These are phyloP conservation scores for Anolis apletophallus DNA, from an alignment of 2,797 vertebrate species.

Conservation along the genomic window DNA sequence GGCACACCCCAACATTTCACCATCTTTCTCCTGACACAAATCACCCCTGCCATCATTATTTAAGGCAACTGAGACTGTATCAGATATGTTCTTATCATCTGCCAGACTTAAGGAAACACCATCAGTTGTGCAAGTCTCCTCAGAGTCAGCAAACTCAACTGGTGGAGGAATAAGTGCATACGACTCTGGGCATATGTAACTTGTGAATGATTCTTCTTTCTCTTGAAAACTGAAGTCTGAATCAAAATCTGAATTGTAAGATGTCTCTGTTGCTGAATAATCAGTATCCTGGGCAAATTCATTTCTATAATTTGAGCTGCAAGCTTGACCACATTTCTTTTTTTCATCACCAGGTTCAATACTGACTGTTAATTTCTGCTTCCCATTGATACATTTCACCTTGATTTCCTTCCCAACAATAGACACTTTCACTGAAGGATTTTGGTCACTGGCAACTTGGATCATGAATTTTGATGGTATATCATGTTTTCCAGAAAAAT, in stretches of 20 bases:
- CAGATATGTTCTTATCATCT: slow-evolving; percentile 51
- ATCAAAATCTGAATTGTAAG: slow-evolving; percentile 57
- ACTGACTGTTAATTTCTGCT: slow-evolving; percentile 67
- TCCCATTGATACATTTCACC: slow-evolving; percentile 64
- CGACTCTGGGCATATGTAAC: slow-evolving; percentile 56
- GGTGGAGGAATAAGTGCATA: slow-evolving; percentile 74
- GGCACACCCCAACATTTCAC: slow-evolving; percentile 45
- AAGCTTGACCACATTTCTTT: slow-evolving; percentile 24
- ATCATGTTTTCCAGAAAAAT: slow-evolving; percentile 35
- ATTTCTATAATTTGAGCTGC: slow-evolving; percentile 22
- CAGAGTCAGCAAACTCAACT: slow-evolving; percentile 75
- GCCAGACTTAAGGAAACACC: slow-evolving; percentile 67
- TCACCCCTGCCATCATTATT: slow-evolving; percentile 45
- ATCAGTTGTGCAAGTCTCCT: slow-evolving; percentile 69
- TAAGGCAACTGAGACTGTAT: slow-evolving; percentile 27
- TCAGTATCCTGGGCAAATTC: slow-evolving; percentile 57
- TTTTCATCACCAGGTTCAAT: slow-evolving; percentile 60
- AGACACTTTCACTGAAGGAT: slow-evolving; percentile 72
- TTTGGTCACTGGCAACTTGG: slow-evolving; percentile 49
- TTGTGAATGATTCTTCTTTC: slow-evolving; percentile 55
- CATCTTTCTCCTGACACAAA: slow-evolving; percentile 55
- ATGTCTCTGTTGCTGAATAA: slow-evolving; percentile 59
- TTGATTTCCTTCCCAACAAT: slow-evolving; percentile 72
- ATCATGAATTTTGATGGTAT: slow-evolving; percentile 37
- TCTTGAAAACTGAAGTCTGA: slow-evolving; percentile 59